These are phyloP conservation scores for Crotalus helleri DNA, from an alignment of 2,113 vertebrate genomes.

Conservation along the genomic window DNA sequence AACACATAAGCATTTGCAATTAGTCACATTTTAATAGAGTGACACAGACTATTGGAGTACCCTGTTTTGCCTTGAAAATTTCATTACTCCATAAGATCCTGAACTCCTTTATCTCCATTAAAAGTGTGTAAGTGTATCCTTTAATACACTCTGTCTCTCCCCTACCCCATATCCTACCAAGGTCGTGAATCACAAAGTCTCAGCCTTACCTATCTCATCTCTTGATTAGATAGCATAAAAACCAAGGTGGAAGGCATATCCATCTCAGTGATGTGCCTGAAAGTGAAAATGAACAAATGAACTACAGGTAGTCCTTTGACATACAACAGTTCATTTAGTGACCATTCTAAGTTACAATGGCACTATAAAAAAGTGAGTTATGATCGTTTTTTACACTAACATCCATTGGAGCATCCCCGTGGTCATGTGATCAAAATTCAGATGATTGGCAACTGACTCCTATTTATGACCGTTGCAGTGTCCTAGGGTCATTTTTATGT, in stretches of 20 bases:
- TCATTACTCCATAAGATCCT: not conserved
- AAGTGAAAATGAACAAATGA: not conserved
- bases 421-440: too few species aligned
- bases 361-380: too few species aligned
- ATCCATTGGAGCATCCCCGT: too few species aligned
- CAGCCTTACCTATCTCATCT: not conserved
- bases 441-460: too few species aligned
- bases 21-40: not conserved
- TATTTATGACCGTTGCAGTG: too few species aligned
- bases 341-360: too few species aligned
- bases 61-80: not conserved
- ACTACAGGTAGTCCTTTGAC: not conserved
- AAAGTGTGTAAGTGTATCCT: not conserved
- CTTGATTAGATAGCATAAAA: not conserved
- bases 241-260: not conserved
- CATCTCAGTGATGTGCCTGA: not conserved
- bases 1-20: not conserved
- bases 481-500: too few species aligned
- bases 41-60: not conserved
- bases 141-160: not conserved
- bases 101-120: not conserved
- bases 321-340: too few species aligned
- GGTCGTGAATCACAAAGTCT: not conserved
- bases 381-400: too few species aligned
- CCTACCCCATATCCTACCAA: not conserved